Conservation (phyloP, 2,113 vertebrate genomes). For the Eupsittula cactorum region DNA sequence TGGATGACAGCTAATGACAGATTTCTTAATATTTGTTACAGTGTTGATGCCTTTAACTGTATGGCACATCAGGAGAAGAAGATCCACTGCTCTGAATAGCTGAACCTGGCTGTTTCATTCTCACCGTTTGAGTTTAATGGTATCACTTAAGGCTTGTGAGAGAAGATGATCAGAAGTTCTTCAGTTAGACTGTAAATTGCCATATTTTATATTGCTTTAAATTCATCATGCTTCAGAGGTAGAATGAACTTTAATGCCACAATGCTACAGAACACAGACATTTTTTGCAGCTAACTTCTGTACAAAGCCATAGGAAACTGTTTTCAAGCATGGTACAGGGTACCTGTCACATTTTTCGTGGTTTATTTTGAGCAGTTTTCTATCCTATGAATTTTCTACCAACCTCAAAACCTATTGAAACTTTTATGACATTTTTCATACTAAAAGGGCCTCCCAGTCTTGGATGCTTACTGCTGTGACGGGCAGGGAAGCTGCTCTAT, state of each 20-base stretch:
- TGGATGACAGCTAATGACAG: not conserved
- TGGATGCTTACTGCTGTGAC: not conserved
- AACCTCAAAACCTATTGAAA: not conserved
- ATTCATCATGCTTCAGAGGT: not conserved
- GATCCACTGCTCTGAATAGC: not conserved
- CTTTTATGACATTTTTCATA: not conserved
- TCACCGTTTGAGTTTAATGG: not conserved
- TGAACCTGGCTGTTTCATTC: not conserved
- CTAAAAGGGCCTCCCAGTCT: not conserved
- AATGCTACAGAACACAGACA: not conserved
- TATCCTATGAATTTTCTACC: not conserved
- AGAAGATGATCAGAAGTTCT: not conserved
- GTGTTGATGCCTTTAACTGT: not conserved
- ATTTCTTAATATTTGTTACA: conserved; percentile 20
- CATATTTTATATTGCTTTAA: not conserved
- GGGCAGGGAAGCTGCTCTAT: not conserved
- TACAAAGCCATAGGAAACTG: not conserved
- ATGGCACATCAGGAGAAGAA: not conserved
- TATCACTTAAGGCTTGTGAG: not conserved
- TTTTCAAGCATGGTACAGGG: not conserved
- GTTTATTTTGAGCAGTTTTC: not conserved
- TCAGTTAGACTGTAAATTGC: not conserved
- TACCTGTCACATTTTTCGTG: not conserved
- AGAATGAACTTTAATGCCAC: not conserved
- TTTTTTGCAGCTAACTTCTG: not conserved